Evolutionary conservation across 2,113 vertebrate species (phyloP).

Genomic region (Toxostoma redivivum): DNA sequence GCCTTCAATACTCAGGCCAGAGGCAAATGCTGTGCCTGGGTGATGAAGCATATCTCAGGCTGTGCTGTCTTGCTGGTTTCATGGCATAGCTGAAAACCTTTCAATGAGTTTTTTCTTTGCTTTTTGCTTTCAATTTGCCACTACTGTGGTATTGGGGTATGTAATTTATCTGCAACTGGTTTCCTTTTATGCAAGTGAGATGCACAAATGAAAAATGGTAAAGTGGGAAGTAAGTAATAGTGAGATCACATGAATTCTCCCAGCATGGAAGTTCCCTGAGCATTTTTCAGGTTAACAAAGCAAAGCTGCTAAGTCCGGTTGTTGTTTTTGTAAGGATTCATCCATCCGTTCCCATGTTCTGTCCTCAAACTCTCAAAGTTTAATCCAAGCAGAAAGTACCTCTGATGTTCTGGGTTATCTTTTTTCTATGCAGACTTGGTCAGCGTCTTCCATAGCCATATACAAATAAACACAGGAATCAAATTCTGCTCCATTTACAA

Average conservation of each 20-base stretch:
- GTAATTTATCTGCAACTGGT: not conserved
- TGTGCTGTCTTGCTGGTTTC: not conserved
- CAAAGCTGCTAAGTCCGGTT: not conserved
- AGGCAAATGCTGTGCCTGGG: not conserved
- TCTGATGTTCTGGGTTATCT: constrained; percentile 13
- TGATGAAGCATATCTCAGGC: not conserved
- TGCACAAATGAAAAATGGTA: not conserved
- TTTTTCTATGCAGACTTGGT: not conserved
- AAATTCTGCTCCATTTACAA: constrained; percentile 7
- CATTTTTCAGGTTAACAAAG: constrained; percentile 27
- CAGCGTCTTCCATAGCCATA: not conserved
- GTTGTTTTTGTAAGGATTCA: constrained; percentile 18
- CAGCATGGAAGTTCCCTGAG: not conserved
- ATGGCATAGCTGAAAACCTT: not conserved
- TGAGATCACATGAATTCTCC: not conserved
- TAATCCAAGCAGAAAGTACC: constrained; percentile 14
- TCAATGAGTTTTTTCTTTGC: not conserved
- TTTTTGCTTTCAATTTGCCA: not conserved
- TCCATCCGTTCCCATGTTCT: constrained; percentile 37
- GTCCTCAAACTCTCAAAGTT: not conserved
- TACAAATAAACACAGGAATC: constrained; percentile 37
- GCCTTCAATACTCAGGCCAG: not conserved
- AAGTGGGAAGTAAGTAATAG: not conserved
- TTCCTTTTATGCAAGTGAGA: constrained; percentile 8
- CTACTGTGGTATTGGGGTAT: not conserved